Evolutionary conservation across 2,888 invertebrate species (phyloP).

Genomic region (Cryptophagus acutangulus): DNA sequence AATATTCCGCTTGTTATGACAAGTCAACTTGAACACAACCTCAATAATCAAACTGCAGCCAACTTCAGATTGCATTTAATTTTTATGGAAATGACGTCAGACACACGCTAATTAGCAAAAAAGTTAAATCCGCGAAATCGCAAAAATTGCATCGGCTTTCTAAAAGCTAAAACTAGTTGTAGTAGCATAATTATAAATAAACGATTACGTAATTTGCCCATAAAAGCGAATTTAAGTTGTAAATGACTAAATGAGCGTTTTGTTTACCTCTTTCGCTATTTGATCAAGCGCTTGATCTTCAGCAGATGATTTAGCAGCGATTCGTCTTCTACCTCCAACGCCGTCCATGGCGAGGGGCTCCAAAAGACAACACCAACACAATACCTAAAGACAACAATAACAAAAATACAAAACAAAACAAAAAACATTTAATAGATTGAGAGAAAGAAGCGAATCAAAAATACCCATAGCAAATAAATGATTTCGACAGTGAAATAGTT

Average conservation of each 20-base stretch:
- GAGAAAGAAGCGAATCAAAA: conserved; percentile 9
- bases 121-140: no score
- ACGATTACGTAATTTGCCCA: no score
- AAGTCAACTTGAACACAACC: no score
- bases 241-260: conserved; percentile 9
- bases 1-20: no score
- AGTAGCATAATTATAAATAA: no score
- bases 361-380: conserved; percentile 25
- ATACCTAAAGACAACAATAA: conserved; percentile 19
- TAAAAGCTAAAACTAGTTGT: no score
- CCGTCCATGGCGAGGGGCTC: conserved; percentile 42
- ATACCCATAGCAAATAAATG: not conserved
- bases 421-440: conserved; percentile 11
- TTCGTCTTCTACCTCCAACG: conserved; percentile 65
- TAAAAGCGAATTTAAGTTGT: no score
- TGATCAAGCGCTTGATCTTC: conserved; percentile 96
- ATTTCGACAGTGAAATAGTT: conserved; percentile 11
- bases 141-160: no score
- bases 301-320: conserved; percentile 83
- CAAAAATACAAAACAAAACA: conserved; percentile 1
- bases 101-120: no score
- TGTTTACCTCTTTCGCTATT: conserved; percentile 90
- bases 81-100: no score
- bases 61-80: no score
- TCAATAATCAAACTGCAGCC: no score